phyloP scores from a whole-genome alignment of 1,140 invertebrate species.

The Triops cancriformis region DNA sequence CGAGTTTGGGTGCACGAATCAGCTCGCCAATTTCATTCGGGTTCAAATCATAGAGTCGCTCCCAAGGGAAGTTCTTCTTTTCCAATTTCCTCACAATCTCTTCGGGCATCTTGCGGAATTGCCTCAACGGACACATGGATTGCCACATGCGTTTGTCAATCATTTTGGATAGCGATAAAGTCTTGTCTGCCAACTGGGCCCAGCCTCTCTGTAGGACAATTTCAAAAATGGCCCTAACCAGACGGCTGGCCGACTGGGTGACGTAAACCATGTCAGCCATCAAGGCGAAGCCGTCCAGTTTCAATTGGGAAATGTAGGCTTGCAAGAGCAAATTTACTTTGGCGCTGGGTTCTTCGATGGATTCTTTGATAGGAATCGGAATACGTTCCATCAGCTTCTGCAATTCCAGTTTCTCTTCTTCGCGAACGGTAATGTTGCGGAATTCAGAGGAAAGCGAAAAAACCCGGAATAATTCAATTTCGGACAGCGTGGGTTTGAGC shows the following conservation, averaged over 20 bases:
- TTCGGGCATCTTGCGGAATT: conserved; percentile 96
- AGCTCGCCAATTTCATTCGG: conserved; percentile 97
- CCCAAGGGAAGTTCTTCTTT: conserved; percentile 94
- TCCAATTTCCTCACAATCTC: conserved; percentile 97
- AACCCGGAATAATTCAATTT: conserved; percentile 97
- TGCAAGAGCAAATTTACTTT: conserved; percentile 94
- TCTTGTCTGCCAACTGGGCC: conserved; percentile 95
- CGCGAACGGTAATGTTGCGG: conserved; percentile 82
- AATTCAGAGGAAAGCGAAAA: conserved; percentile 97
- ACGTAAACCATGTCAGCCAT: conserved; percentile 99
- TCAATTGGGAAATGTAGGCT: conserved; percentile 97
- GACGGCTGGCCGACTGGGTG: conserved; percentile 89
- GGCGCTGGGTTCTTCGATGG: conserved; percentile 94
- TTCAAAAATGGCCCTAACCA: conserved; percentile 96
- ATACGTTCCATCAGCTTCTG: conserved; percentile 95
- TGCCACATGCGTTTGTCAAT: conserved; percentile 99
- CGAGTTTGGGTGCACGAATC: conserved; percentile 88
- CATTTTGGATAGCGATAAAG: conserved; percentile 95
- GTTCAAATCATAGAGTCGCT: conserved; percentile 88
- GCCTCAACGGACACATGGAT: conserved; percentile 94
- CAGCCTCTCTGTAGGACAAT: conserved; percentile 83
- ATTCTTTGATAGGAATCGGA: conserved; percentile 98
- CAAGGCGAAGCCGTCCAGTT: conserved; percentile 94
- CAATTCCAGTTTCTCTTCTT: conserved; percentile 96
- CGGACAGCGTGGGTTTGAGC: conserved; percentile 89